phyloP scores from a whole-genome alignment of 2,888 invertebrate genomes.

The Enchytraeus crypticus region DNA sequence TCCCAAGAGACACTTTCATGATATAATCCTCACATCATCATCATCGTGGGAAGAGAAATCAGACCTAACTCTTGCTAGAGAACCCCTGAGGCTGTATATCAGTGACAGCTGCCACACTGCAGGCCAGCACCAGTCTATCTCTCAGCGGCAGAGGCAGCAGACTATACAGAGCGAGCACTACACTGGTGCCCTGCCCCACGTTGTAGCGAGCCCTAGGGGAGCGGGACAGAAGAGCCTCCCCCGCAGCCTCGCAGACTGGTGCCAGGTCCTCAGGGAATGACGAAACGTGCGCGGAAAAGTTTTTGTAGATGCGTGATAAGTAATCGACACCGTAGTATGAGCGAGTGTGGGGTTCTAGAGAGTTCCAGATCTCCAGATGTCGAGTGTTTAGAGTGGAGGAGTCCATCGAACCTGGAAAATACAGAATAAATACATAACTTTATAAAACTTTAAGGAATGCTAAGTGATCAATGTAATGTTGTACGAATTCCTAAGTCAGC shows the following conservation, averaged over 20 bases:
- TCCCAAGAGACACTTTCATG: too few species aligned
- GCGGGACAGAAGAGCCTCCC: slow-evolving; percentile 40
- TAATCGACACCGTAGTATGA: slow-evolving; percentile 37
- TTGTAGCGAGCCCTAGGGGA: slow-evolving; percentile 37
- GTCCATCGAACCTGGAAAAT: slow-evolving; percentile 31
- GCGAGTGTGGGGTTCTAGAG: slow-evolving; percentile 33
- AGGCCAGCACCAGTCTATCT: slow-evolving; percentile 30
- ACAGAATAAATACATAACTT: neutral
- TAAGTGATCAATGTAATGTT: too few species aligned
- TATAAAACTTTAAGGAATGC: neutral
- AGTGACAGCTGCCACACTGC: neutral
- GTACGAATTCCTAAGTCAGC: too few species aligned
- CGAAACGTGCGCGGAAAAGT: slow-evolving; percentile 27
- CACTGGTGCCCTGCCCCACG: slow-evolving; percentile 38
- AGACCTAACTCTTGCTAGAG: too few species aligned
- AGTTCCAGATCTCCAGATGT: slow-evolving; percentile 37
- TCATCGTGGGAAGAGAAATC: too few species aligned
- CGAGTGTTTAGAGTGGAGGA: slow-evolving; percentile 29
- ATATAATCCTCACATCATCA: too few species aligned
- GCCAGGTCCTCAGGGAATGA: slow-evolving; percentile 37
- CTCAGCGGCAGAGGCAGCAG: slow-evolving; percentile 40
- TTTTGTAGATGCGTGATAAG: slow-evolving; percentile 33
- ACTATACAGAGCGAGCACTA: slow-evolving; percentile 33
- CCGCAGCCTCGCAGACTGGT: slow-evolving; percentile 39
- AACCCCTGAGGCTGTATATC: neutral